phyloP scores from a whole-genome alignment of 35 echinoderm and acorn worm genomes.

The Nesometra sesokonis region DNA sequence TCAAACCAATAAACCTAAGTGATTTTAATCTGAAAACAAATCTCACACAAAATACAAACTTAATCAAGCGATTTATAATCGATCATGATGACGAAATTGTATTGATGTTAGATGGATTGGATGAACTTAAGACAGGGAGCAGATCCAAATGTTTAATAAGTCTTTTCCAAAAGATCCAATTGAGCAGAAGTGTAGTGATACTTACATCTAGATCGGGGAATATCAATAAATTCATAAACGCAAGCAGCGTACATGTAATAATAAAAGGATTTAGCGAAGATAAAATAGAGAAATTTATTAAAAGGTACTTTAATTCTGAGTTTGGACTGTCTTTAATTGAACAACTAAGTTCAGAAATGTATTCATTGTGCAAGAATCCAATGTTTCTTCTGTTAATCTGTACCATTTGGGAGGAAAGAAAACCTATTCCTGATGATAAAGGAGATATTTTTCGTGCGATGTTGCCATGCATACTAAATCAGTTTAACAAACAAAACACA shows the following conservation, averaged over 20 bases:
- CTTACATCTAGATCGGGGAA: not conserved
- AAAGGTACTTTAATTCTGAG: not conserved
- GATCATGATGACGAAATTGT: not conserved
- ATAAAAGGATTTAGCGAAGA: not conserved
- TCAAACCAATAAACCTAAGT: not conserved
- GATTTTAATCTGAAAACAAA: not conserved
- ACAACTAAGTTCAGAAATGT: not conserved
- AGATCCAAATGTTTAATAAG: not conserved
- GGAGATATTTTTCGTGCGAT: not conserved
- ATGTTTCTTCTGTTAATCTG: not conserved
- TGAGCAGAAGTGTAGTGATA: not conserved
- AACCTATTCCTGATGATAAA: not conserved
- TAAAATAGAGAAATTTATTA: not conserved
- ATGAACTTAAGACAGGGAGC: not conserved
- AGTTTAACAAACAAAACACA: not conserved
- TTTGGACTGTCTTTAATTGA: not conserved
- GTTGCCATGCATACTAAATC: not conserved
- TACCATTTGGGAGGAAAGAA: not conserved
- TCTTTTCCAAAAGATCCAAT: not conserved
- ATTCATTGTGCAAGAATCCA: not conserved
- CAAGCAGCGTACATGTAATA: not conserved
- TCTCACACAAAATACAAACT: not conserved
- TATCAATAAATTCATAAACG: not conserved
- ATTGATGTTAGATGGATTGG: not conserved
- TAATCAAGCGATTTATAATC: not conserved